These are phyloP conservation scores for Molossus molossus DNA, from an alignment of 2,797 vertebrate species.

Conservation along the genomic window DNA sequence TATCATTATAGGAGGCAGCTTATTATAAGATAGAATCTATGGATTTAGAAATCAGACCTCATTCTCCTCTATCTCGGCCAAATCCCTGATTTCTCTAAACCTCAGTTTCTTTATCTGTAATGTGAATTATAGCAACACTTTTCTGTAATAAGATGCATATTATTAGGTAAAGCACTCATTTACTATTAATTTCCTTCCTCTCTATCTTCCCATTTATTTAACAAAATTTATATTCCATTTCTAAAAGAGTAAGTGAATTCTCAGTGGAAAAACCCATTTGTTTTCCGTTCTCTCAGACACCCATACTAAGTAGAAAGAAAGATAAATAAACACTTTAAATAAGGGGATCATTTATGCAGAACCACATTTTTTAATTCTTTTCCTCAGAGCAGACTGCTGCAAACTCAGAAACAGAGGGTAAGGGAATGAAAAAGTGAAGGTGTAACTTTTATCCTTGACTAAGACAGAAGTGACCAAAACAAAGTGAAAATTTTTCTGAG, in stretches of 20 bases:
- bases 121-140: background rate
- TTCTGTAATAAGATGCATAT: background rate
- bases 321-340: background rate
- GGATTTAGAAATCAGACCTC: slow-evolving; percentile 21
- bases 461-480: background rate
- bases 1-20: background rate
- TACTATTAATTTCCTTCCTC: background rate
- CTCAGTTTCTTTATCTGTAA: slow-evolving; percentile 23
- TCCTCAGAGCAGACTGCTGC: background rate
- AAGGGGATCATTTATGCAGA: background rate
- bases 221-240: background rate
- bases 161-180: background rate
- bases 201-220: slow-evolving; percentile 9
- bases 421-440: background rate
- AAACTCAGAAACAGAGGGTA: background rate
- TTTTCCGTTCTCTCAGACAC: background rate
- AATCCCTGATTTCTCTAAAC: slow-evolving; percentile 6
- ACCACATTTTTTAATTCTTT: background rate
- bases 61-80: background rate
- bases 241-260: background rate
- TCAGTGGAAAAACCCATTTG: background rate
- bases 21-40: background rate
- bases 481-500: background rate
- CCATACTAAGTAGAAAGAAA: slow-evolving; percentile 26
- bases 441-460: background rate